Conservation (phyloP, 2,888 invertebrate species). For the Thalpophila matura region DNA sequence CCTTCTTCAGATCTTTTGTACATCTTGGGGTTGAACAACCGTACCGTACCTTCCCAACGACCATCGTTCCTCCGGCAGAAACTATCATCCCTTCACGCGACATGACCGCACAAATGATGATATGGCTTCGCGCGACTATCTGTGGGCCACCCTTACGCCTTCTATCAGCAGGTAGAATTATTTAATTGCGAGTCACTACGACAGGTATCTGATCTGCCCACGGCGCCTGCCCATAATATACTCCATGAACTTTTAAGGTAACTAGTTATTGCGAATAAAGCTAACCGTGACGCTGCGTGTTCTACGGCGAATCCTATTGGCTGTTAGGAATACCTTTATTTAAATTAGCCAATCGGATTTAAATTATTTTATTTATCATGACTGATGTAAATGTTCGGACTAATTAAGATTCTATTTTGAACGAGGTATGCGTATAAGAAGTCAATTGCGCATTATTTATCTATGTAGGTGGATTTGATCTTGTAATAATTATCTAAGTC, state of each 20-base stretch:
- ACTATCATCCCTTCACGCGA: too few species aligned
- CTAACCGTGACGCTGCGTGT: constrained; percentile 32
- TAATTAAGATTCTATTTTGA: constrained; percentile 57
- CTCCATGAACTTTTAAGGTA: constrained; percentile 62
- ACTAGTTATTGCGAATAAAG: constrained; percentile 58
- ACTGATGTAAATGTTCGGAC: constrained; percentile 45
- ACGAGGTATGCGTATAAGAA: constrained; percentile 59
- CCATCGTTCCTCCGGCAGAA: too few species aligned
- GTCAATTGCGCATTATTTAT: constrained; percentile 51
- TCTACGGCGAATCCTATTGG: constrained; percentile 47
- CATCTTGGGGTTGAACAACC: too few species aligned
- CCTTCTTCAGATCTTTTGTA: too few species aligned
- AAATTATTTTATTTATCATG: constrained; percentile 13
- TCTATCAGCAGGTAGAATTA: constrained; percentile 43
- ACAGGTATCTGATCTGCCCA: constrained; percentile 59
- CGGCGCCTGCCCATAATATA: constrained; percentile 57
- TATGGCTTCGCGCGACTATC: not conserved
- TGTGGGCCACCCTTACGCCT: not conserved
- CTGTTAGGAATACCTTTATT: constrained; percentile 5
- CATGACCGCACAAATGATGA: too few species aligned
- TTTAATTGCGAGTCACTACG: constrained; percentile 42
- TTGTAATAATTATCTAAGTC: constrained; percentile 20
- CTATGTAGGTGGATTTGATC: constrained; percentile 46
- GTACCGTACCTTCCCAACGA: too few species aligned
- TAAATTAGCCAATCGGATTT: constrained; percentile 47